phyloP scores from a whole-genome alignment of 2,113 vertebrate genomes.

The Bos javanicus region DNA sequence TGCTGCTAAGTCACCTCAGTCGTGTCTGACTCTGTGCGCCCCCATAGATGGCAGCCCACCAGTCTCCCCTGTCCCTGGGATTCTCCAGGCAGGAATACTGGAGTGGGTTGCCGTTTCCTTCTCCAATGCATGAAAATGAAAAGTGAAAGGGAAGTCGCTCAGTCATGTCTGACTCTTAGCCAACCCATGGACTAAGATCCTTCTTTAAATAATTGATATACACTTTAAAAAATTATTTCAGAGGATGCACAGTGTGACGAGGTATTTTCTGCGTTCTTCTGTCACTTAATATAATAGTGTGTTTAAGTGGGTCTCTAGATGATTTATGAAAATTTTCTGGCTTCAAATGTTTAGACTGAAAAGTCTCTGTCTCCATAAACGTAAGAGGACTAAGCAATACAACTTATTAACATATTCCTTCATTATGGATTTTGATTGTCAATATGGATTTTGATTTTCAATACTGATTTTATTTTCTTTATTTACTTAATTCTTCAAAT shows the following conservation, averaged over 20 bases:
- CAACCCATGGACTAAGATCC: not conserved
- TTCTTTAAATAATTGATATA: not conserved
- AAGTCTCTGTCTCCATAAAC: not conserved
- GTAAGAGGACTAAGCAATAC: not conserved
- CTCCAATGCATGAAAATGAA: not conserved
- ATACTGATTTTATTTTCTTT: not conserved
- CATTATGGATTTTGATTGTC: no score
- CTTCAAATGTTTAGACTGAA: not conserved
- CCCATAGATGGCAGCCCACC: not conserved
- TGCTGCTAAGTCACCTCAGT: not conserved
- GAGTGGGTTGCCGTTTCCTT: not conserved
- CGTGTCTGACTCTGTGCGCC: rapidly evolving
- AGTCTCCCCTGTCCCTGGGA: not conserved
- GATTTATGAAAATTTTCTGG: not conserved
- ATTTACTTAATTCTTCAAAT: not conserved
- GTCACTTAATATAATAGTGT: not conserved
- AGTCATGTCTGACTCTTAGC: not conserved
- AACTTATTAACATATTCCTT: not conserved
- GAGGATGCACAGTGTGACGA: not conserved
- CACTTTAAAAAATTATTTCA: not conserved
- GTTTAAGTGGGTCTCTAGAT: not conserved
- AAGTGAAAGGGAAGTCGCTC: not conserved
- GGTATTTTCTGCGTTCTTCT: not conserved
- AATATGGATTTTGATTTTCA: not conserved
- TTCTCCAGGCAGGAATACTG: not conserved